phyloP scores from a whole-genome alignment of 1,140 invertebrate genomes.

The Metopolophium dirhodum region DNA sequence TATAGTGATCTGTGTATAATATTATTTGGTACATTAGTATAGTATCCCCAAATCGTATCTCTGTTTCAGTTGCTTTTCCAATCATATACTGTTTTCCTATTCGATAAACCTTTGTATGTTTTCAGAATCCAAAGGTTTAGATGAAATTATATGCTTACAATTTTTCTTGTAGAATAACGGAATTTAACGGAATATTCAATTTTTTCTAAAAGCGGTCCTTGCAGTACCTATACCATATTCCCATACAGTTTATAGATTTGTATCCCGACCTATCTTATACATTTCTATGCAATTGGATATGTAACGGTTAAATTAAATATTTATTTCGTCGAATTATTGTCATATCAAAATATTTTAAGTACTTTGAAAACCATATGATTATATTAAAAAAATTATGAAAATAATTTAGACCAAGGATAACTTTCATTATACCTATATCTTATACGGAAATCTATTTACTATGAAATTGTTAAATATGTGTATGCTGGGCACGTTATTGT shows the following conservation, averaged over 20 bases:
- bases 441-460: neutral
- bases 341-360: neutral
- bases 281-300: neutral
- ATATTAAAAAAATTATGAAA: neutral
- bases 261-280: neutral
- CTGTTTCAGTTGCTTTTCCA: neutral
- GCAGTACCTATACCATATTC: neutral
- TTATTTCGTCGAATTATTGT: neutral
- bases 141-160: neutral
- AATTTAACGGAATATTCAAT: neutral
- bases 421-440: neutral
- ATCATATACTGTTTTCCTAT: neutral
- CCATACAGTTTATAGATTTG: neutral
- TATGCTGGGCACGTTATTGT: no score
- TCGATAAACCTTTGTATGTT: neutral
- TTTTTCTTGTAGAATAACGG: neutral
- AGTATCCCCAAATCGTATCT: neutral
- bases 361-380: neutral
- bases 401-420: neutral
- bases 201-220: no score
- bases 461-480: no score
- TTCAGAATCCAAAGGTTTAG: neutral
- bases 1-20: no score
- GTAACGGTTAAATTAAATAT: neutral
- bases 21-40: neutral